Base-by-base conservation (phyloP, 2,888 invertebrate genomes). In the Netelia virgata region DNA sequence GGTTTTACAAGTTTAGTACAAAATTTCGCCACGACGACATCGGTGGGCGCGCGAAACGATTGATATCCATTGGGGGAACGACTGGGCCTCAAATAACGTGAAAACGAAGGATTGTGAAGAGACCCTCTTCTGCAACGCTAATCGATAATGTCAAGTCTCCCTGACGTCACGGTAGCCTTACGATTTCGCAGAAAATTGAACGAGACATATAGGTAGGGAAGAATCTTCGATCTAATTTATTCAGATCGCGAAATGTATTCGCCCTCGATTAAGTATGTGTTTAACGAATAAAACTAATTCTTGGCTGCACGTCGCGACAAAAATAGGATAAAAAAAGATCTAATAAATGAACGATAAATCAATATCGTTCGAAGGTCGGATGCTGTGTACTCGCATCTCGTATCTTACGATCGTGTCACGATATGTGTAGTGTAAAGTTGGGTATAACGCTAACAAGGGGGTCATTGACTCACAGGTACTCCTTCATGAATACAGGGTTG, bases 391-490 rank as follows among this genome's bases (percentile, higher is more conserved):
- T 28, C 10, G 20, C 6, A 1, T 63, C 36, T 16, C 14, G 20
- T 28, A 61, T 61, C 23, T 61, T 61, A 14, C 14, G 5, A 64
- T 64, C 47, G 47, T 47, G 8, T 66, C 47, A 16, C 9, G 11
- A 18, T 16, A 16, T 18, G 55, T 72, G 59, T 47, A 53, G 55
- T 16, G 43, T 11, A 50, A 16, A 64, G 36, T 70, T 59, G 28
- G 14, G 43, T 78, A 59, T 23, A 72, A 72, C 10, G 28, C 47
- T 84, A 69, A 81, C 43, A 59, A 85, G 23, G 9, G 55, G 84
- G 82, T 85, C 84, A 82, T 82, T 85, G 84, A 85, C 84, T 85
- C 75, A 85, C 84, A 72, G 66, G 53, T 72, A 72, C 75, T 82
- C 78, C 82, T 84, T 84, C 77, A 77, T 81, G 77, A 77, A 76